A percentile compares a stretch with the other conserved stretches of the same genome.
Evolutionary conservation across 1,140 invertebrate genomes (phyloP).

Genomic region (Drosophila tropicalis): DNA sequence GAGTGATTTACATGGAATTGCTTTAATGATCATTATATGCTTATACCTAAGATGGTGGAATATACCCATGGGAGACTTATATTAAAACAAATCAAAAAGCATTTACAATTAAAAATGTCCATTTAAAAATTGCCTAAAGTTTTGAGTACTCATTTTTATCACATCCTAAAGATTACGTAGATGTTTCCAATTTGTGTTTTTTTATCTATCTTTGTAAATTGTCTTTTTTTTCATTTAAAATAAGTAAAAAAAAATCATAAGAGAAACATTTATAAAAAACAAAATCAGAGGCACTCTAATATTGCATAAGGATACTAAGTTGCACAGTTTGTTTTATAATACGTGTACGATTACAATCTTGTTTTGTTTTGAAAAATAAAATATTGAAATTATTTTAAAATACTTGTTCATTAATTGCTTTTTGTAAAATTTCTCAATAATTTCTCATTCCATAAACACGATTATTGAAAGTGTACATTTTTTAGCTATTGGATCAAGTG

Average conservation of each 20-base stretch:
- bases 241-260: constrained; percentile 40
- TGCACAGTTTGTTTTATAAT: constrained; percentile 67
- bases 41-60: constrained; percentile 46
- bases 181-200: constrained; percentile 49
- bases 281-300: constrained; percentile 83
- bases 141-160: constrained; percentile 74
- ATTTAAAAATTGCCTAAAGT: constrained; percentile 77
- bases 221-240: constrained; percentile 37
- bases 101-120: constrained; percentile 58
- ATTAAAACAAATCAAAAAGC: constrained; percentile 75
- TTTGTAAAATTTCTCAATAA: constrained; percentile 59
- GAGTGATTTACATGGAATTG: constrained; percentile 65
- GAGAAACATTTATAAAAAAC: constrained; percentile 52
- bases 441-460: constrained; percentile 40
- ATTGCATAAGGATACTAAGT: constrained; percentile 82
- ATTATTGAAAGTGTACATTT: constrained; percentile 55
- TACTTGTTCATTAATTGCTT: constrained; percentile 18
- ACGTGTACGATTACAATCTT: constrained; percentile 33
- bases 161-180: constrained; percentile 72
- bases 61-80: constrained; percentile 60
- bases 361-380: constrained; percentile 20
- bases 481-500: constrained; percentile 45
- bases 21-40: constrained; percentile 69
- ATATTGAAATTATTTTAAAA: constrained; percentile 36
- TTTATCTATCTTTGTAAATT: constrained; percentile 17